Evolutionary conservation across 2,113 vertebrate species (phyloP).

Genomic region (Brevimyrus niger): DNA sequence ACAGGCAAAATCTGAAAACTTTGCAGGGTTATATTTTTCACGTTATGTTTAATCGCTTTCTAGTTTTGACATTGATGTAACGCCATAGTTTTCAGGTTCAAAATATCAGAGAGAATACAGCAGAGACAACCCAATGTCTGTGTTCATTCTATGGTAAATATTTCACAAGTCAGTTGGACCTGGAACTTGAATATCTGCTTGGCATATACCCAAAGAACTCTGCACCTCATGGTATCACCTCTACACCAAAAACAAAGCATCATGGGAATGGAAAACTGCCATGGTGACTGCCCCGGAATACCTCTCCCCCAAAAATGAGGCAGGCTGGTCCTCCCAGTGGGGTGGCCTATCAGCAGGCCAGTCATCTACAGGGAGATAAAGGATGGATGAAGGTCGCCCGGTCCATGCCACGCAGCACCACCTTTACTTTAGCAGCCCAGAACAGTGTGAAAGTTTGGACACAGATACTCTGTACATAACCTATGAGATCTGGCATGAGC

Average conservation of each 20-base stretch:
- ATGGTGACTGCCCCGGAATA: not conserved
- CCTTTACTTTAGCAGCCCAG: not conserved
- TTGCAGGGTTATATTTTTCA: not conserved
- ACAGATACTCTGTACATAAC: not conserved
- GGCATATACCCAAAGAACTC: slow-evolving; percentile 6
- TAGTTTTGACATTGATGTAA: not conserved
- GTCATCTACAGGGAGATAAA: not conserved
- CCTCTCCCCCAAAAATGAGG: not conserved
- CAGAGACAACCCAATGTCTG: not conserved
- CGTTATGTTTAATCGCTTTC: not conserved
- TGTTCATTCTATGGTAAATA: slow-evolving; percentile 1
- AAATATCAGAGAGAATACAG: not conserved
- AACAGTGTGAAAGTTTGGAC: not conserved
- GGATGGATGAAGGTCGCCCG: not conserved
- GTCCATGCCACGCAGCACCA: not conserved
- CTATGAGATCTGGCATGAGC: not conserved
- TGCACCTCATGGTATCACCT: not conserved
- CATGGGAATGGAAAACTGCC: not conserved
- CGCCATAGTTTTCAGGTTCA: not conserved
- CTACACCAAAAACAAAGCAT: not conserved
- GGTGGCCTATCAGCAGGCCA: not conserved
- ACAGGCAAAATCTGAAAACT: not conserved
- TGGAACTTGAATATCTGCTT: not conserved
- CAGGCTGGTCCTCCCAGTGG: not conserved
- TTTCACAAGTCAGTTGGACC: slow-evolving; percentile 8